These are phyloP conservation scores for Prietella phreatophila DNA, from an alignment of 2,113 vertebrate species.

Conservation along the genomic window DNA sequence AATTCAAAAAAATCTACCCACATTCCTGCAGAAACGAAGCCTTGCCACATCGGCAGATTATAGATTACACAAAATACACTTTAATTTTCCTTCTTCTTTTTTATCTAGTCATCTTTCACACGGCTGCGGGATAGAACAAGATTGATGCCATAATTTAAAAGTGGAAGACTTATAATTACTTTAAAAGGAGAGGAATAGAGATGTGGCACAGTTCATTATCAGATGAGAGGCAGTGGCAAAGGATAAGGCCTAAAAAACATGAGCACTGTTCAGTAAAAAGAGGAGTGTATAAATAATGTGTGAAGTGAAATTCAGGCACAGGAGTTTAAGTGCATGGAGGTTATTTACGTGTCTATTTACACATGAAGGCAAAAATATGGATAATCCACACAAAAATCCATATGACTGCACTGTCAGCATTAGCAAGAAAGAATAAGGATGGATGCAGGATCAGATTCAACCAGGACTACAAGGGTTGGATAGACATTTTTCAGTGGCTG, in stretches of 20 bases:
- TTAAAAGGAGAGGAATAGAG: slow-evolving; percentile 36
- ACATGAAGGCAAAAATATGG: background rate
- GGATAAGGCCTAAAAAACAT: background rate
- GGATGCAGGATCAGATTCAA: background rate
- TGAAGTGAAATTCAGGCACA: background rate
- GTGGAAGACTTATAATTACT: slow-evolving; percentile 52
- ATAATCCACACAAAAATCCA: background rate
- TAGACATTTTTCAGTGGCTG: background rate
- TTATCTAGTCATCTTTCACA: slow-evolving; percentile 41
- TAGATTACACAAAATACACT: slow-evolving; percentile 15
- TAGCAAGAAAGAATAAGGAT: background rate
- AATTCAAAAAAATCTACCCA: background rate
- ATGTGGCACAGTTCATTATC: slow-evolving; percentile 39
- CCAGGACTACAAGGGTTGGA: background rate
- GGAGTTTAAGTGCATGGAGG: background rate
- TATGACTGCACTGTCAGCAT: background rate
- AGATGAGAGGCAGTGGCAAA: slow-evolving; percentile 21
- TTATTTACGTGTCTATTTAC: background rate
- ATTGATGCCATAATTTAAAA: slow-evolving; percentile 50
- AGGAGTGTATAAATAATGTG: background rate
- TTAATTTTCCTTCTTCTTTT: background rate
- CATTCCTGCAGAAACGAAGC: background rate
- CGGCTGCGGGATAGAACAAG: slow-evolving; percentile 26
- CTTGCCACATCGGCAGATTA: background rate
- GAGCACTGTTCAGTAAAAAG: no score